These are phyloP conservation scores for Ceuthmochares aereus DNA, from an alignment of 2,113 vertebrate genomes.

Conservation along the genomic window DNA sequence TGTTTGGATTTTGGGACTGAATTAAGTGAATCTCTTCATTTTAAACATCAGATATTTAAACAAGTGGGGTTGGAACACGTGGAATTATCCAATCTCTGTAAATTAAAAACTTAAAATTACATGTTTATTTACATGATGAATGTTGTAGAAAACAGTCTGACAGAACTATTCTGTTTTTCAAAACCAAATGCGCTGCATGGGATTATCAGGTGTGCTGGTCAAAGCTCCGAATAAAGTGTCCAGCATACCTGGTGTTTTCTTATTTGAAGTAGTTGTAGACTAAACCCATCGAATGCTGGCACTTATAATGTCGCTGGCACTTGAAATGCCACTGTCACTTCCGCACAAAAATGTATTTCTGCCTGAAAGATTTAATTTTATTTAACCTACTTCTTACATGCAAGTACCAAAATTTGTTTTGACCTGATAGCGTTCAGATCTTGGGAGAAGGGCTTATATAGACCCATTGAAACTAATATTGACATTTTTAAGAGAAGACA, in stretches of 20 bases:
- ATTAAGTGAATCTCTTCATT: conserved; percentile 55
- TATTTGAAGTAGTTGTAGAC: conserved; percentile 17
- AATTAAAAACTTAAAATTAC: conserved; percentile 55
- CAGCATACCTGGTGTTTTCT: conserved; percentile 17
- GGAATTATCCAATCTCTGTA: conserved; percentile 60
- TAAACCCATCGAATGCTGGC: conserved; percentile 27
- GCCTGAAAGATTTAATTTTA: neutral
- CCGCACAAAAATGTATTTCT: conserved; percentile 40
- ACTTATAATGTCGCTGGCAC: neutral
- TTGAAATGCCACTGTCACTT: conserved; percentile 61
- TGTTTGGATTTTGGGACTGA: conserved; percentile 66
- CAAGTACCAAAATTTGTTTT: conserved; percentile 22
- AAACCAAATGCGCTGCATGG: conserved; percentile 47
- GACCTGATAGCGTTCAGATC: neutral
- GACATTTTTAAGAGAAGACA: conserved; percentile 19
- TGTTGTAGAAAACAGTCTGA: conserved; percentile 45
- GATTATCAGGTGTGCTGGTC: neutral
- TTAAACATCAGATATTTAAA: conserved; percentile 68
- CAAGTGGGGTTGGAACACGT: conserved; percentile 57
- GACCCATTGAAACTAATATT: neutral
- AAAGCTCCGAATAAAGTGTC: neutral
- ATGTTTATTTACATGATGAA: conserved; percentile 49
- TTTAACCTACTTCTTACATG: neutral
- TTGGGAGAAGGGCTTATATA: neutral
- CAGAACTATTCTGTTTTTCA: neutral